A percentile compares a stretch with the other conserved stretches of the same genome.
Evolutionary conservation across 2,113 vertebrate genomes (phyloP).

Genomic region (Camelus dromedarius): DNA sequence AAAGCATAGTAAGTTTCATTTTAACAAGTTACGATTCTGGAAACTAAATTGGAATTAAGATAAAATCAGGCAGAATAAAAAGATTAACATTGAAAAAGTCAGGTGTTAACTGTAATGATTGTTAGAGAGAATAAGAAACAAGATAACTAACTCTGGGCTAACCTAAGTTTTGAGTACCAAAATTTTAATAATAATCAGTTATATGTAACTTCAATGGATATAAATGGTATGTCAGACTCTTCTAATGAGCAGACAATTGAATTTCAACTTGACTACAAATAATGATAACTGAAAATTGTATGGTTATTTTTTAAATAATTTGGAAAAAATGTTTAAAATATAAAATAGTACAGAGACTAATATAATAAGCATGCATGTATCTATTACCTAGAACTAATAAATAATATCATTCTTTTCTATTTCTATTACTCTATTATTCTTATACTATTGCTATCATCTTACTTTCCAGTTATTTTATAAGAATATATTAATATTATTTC

Average conservation of each 20-base stretch:
- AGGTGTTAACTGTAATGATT: neutral
- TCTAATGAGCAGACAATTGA: neutral
- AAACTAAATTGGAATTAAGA: conserved; percentile 12
- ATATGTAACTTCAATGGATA: neutral
- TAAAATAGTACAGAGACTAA: neutral
- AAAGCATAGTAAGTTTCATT: neutral
- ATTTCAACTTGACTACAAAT: conserved; percentile 16
- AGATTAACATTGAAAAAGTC: neutral
- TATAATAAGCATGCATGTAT: neutral
- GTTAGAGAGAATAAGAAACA: neutral
- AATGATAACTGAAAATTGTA: neutral
- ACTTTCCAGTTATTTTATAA: neutral
- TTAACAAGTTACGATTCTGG: conserved; percentile 11
- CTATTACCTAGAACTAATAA: neutral
- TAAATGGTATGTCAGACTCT: neutral
- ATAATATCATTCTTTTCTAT: neutral
- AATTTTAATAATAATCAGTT: conserved; percentile 36
- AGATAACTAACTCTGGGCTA: neutral
- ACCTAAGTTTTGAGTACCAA: neutral
- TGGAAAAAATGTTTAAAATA: conserved; percentile 13
- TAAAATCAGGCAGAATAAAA: neutral
- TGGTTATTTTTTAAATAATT: neutral
- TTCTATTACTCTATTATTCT: neutral
- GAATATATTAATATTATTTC: neutral
- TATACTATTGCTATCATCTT: neutral